A percentile compares a stretch with the other conserved stretches of the same genome.
phyloP scores from a whole-genome alignment of 1,140 invertebrate genomes.

The Dolichoris vasculosae region DNA sequence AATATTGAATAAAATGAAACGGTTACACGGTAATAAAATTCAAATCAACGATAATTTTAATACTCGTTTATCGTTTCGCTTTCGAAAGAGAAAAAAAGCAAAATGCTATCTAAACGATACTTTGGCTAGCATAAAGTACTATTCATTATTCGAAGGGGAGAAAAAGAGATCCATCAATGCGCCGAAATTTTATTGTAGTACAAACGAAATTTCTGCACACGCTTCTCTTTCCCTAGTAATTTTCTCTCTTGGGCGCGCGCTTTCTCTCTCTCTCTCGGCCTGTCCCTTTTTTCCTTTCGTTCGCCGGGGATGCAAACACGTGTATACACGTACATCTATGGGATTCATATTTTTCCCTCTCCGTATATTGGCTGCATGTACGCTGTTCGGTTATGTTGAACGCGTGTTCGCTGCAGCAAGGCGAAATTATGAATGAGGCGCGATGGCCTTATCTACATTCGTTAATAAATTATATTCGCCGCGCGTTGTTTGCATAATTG shows the following conservation, averaged over 20 bases:
- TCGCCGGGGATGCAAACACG: neutral
- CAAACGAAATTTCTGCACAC: neutral
- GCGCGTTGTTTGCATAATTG: neutral
- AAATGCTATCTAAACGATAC: neutral
- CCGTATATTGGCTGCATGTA: neutral
- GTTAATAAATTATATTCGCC: constrained; percentile 26
- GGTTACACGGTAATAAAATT: neutral
- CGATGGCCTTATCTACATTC: neutral
- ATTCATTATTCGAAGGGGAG: neutral
- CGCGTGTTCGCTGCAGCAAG: constrained; percentile 49
- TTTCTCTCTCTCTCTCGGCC: neutral
- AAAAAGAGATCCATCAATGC: neutral
- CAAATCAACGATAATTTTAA: neutral
- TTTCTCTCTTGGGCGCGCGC: neutral
- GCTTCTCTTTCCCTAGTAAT: neutral
- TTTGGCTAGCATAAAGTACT: neutral
- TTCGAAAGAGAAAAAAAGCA: neutral
- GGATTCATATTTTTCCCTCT: constrained; percentile 28
- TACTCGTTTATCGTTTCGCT: neutral
- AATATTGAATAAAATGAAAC: neutral
- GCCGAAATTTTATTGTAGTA: neutral
- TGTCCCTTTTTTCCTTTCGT: neutral
- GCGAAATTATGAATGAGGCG: constrained; percentile 27
- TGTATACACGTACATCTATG: neutral
- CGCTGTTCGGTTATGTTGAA: constrained; percentile 16